Evolutionary conservation across 2,113 vertebrate genomes (phyloP), one percentile per base, ranked within the genome.

Genomic region (Lophius piscatorius): DNA sequence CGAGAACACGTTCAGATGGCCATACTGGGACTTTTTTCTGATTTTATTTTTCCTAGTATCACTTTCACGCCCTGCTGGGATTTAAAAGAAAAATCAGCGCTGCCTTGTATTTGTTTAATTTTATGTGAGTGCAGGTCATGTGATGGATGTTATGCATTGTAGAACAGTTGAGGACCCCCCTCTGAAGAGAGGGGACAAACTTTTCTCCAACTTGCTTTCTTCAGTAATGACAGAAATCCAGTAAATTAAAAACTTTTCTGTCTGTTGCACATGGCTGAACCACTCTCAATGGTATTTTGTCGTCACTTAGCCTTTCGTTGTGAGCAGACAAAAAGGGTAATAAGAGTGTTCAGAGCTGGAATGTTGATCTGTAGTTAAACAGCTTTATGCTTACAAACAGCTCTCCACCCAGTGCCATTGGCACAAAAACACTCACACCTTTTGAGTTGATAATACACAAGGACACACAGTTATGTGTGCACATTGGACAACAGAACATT

Each of bases 341-440:
- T 72, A 74, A 65, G 79, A 39, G 65, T 50, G 75, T 78, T 73
- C 67, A 61, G 73, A 68, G 78, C 48, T 58, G 83, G 88, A 91
- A 91, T 90, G 90, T 89, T 91, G 82, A 91, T 87, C 90, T 87
- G 83, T 47, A 63, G 73, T 88, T 89, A 91, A 90, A 89, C 81
- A 57, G 74, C 83, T 89, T 90, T 78, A 79, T 82, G 59, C 83
- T 81, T 51, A 67, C 72, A 78, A 80, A 80, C 68, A 71, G 46
- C 70, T 48, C 40, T 24, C 50, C 34, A 21, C 63, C 54, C 44
- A 1, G 31, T 4, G 8, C 47, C 77, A 65, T 60, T 82, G 70
- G 31, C 55, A 51, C 63, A 74, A 58, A 78, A 77, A 87, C 76
- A 72, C 33, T 36, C 67, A 63, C 63, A 49, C 58, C 5, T 9